Evolutionary conservation across 1,140 invertebrate genomes (phyloP).

Genomic region (Oryctes rhinoceros): DNA sequence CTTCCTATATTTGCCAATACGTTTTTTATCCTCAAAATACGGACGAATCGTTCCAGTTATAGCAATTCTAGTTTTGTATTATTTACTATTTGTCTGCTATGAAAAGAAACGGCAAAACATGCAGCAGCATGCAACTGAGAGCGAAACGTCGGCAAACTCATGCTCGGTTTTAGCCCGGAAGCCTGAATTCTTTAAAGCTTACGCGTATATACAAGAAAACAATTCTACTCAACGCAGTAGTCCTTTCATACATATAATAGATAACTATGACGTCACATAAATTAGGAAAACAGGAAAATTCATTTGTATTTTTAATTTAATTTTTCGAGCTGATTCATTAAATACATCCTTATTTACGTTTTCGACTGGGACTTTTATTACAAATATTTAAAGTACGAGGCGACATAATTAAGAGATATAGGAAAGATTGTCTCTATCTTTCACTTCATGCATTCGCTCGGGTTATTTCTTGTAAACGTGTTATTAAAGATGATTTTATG

Average conservation of each 20-base stretch:
- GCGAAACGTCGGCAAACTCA: too few species aligned
- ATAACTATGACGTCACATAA: neutral
- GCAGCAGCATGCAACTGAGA: too few species aligned
- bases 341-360: constrained; percentile 14
- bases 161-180: too few species aligned
- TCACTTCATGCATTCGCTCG: neutral
- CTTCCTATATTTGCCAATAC: too few species aligned
- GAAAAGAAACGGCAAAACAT: too few species aligned
- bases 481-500: constrained; percentile 32
- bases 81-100: too few species aligned
- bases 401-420: constrained; percentile 21
- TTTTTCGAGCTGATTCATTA: constrained; percentile 20
- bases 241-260: neutral
- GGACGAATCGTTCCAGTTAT: too few species aligned
- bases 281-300: neutral
- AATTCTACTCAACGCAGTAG: too few species aligned
- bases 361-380: constrained; percentile 16
- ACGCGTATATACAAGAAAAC: too few species aligned
- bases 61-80: too few species aligned
- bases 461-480: constrained; percentile 15
- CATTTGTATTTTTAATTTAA: neutral
- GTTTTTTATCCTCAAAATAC: too few species aligned
- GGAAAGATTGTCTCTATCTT: neutral
- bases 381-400: constrained; percentile 26
- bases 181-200: too few species aligned